These are phyloP conservation scores for Melanerpes aurifrons DNA, from an alignment of 2,113 vertebrate genomes.

Conservation along the genomic window DNA sequence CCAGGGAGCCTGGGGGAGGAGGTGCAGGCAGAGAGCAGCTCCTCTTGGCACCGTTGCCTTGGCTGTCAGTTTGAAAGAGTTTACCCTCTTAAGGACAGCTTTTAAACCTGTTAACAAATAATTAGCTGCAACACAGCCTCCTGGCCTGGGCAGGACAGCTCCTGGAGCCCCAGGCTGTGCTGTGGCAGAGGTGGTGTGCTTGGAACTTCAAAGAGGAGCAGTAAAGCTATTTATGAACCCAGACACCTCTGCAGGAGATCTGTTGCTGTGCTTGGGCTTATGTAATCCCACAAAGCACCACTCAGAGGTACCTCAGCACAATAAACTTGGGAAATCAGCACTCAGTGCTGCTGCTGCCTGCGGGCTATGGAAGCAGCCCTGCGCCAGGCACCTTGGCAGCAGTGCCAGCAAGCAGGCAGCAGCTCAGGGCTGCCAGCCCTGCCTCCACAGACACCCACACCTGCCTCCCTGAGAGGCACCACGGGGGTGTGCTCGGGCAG, in stretches of 20 bases:
- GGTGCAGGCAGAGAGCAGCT: not conserved
- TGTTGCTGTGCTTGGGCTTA: slow-evolving; percentile 27
- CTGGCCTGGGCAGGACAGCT: not conserved
- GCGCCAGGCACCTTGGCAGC: not conserved
- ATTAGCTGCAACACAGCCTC: not conserved
- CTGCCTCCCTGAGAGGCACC: not conserved
- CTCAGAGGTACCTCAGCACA: not conserved
- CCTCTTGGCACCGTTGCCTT: not conserved
- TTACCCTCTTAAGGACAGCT: not conserved
- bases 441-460: not conserved
- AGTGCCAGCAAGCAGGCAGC: not conserved
- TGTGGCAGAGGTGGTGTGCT: not conserved
- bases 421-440: not conserved
- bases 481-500: not conserved
- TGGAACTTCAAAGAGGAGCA: slow-evolving; percentile 31
- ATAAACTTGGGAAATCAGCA: not conserved
- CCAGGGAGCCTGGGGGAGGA: not conserved
- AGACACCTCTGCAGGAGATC: slow-evolving; percentile 34
- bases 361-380: not conserved
- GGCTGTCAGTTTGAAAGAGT: not conserved
- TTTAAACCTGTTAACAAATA: slow-evolving; percentile 42
- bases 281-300: slow-evolving; percentile 14
- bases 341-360: not conserved
- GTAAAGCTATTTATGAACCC: slow-evolving; percentile 39
- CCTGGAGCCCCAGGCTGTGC: not conserved